Conservation (phyloP, 2,888 invertebrate species). For the Argynnis bischoffii region DNA sequence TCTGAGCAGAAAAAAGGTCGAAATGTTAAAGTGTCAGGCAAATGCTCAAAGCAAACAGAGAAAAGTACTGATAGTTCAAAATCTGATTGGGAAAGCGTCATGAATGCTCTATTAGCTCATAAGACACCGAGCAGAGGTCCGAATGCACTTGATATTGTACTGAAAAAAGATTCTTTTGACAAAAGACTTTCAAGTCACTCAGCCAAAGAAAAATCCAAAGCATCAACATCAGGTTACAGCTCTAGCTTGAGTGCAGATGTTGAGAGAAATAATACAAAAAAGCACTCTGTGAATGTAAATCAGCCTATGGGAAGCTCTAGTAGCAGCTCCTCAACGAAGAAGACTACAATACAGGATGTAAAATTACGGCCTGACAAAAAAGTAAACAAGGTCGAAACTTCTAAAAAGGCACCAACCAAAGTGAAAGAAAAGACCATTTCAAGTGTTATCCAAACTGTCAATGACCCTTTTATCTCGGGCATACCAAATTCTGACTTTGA, state of each 20-base stretch:
- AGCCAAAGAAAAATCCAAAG: constrained; percentile 43
- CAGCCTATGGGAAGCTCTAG: neutral
- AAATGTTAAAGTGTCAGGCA: constrained; percentile 28
- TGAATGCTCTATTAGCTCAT: constrained; percentile 63
- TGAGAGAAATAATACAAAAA: constrained; percentile 17
- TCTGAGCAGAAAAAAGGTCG: constrained; percentile 28
- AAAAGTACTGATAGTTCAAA: constrained; percentile 14
- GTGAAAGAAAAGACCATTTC: constrained; percentile 22
- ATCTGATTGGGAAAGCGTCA: constrained; percentile 65
- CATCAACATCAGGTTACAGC: constrained; percentile 29
- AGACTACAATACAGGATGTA: neutral
- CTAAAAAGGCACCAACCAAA: constrained; percentile 1
- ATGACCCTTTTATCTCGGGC: constrained; percentile 63
- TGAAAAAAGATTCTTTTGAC: constrained; percentile 56
- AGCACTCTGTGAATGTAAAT: neutral
- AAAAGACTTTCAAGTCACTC: constrained; percentile 45
- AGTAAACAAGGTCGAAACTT: neutral
- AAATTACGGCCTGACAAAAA: constrained; percentile 10
- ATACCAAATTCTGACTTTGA: constrained; percentile 70
- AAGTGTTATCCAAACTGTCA: constrained; percentile 37
- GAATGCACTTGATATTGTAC: constrained; percentile 61
- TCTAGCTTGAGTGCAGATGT: constrained; percentile 8
- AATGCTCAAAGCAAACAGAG: constrained; percentile 24
- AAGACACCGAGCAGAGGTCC: constrained; percentile 69
- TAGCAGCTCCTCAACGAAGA: neutral